Evolutionary conservation across 2,888 invertebrate species (phyloP), one percentile per base, ranked within the genome.

Genomic region (Rotaria socialis): DNA sequence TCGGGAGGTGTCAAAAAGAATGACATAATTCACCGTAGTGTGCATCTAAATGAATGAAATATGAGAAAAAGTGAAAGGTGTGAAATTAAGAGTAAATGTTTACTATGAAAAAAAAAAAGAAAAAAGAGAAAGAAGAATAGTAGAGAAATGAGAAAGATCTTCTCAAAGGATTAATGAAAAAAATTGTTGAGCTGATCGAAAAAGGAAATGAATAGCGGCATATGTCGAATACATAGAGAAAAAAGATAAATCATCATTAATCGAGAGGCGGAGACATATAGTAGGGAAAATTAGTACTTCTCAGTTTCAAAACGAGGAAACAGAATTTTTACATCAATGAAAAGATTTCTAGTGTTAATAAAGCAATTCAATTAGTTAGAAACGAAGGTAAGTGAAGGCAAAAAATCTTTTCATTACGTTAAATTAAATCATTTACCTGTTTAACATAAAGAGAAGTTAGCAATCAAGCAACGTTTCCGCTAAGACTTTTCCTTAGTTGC

Each of bases 171-270:
- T 67, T 67, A 35, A 35, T 8, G 35, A 67, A 41, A 67, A 35
- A 67, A 67, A 35, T 67, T 67, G 19, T 67, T 67, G 67, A 67
- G 35, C 35, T 67, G 67, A 67, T 67, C 67, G 67, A 67, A 67
- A 35, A 35, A 67, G 67, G 67, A 67, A 67, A 67, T 67, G 67
- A 67, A 35, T 35, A 67, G 35, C 35, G 27, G 67, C 35, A 67
- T 3, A 67, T 67, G 67, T 67, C 67, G 67, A 27, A 67, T 67
- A 35, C 19, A 67, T 67, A 41, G 41, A 67, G 35, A 67, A 35
- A 67, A 67, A 19, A 67, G 67, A 67, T 67, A 67, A 67, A 67
- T 67, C 67, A 67, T 67, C 67, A 67, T 67, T 67, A 35, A 67
- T 67, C 67, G 67, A 4, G 67, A 67, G 67, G 67, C 67, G 67